These are phyloP conservation scores for Drosophila melanosoma DNA, from an alignment of 2,888 invertebrate species.

Conservation along the genomic window DNA sequence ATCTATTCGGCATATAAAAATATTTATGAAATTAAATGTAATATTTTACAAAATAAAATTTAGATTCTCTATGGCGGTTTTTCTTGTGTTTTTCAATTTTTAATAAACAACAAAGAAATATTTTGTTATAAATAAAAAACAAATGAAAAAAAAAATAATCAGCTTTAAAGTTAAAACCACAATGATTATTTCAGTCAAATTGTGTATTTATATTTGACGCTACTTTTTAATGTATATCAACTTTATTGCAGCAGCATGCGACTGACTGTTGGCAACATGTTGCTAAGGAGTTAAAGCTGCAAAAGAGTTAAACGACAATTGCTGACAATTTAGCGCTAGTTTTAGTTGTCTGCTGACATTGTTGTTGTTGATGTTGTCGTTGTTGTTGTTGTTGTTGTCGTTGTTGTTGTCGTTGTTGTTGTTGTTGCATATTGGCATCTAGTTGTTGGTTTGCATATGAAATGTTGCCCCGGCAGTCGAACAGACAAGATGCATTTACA, in stretches of 20 bases:
- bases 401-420: constrained; percentile 9
- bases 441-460: constrained; percentile 68
- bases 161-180: background rate
- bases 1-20: background rate
- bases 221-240: background rate
- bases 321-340: constrained; percentile 73
- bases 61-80: background rate
- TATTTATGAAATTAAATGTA: background rate
- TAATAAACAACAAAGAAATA: background rate
- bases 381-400: constrained; percentile 13
- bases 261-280: constrained; percentile 35
- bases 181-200: background rate
- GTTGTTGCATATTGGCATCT: constrained; percentile 32
- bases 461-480: constrained; percentile 48
- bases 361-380: too few relatives aligned
- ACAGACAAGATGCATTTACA: constrained; percentile 77
- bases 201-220: background rate
- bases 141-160: background rate
- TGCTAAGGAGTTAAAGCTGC: constrained; percentile 26
- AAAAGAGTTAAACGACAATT: constrained; percentile 56
- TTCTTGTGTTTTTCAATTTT: background rate
- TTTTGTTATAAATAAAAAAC: background rate
- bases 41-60: background rate
- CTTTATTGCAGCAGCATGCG: constrained; percentile 33
- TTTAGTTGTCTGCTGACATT: constrained; percentile 27